These are phyloP conservation scores for Glossophaga mutica DNA, from an alignment of 2,797 vertebrate genomes.

Conservation along the genomic window DNA sequence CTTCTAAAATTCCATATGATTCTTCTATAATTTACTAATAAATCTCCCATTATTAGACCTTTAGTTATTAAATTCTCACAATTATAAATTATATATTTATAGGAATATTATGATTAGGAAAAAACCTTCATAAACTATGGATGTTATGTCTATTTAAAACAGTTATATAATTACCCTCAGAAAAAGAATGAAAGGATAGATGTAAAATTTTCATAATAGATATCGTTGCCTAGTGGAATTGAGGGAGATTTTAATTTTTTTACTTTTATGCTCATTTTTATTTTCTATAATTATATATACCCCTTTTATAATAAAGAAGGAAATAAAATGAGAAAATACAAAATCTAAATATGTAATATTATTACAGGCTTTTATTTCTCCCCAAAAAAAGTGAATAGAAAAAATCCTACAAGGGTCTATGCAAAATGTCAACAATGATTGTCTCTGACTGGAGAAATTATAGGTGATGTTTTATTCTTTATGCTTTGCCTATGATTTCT, in stretches of 20 bases:
- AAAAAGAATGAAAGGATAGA: neutral
- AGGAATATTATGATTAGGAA: neutral
- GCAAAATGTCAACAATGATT: neutral
- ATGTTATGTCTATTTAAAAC: neutral
- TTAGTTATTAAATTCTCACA: constrained; percentile 17
- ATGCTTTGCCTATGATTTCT: neutral
- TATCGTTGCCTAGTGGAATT: neutral
- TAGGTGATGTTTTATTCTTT: neutral
- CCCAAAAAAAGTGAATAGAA: neutral
- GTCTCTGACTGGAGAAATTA: neutral
- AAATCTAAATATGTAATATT: neutral
- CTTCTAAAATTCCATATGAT: neutral
- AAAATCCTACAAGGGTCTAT: neutral
- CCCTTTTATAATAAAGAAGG: neutral
- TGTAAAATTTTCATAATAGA: neutral
- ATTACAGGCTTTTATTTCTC: neutral
- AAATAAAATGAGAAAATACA: constrained; percentile 5
- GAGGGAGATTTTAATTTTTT: neutral
- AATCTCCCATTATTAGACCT: neutral
- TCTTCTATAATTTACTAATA: neutral
- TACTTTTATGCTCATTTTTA: constrained; percentile 1
- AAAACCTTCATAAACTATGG: neutral
- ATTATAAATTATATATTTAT: neutral
- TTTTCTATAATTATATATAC: neutral
- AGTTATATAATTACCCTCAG: neutral